Evolutionary conservation across 1,140 invertebrate species (phyloP).

Genomic region (Ceratosolen solmsi): DNA sequence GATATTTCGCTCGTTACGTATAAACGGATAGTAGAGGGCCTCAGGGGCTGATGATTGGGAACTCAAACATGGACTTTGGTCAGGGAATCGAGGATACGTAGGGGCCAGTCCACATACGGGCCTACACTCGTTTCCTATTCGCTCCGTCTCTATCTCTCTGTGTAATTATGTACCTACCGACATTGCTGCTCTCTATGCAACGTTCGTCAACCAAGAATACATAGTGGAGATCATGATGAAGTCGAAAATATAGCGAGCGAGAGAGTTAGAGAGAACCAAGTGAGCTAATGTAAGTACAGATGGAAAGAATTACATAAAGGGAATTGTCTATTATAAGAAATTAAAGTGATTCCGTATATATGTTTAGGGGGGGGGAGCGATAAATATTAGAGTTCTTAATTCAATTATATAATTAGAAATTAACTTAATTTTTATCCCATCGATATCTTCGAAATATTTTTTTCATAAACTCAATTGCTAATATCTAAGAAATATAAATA

Average conservation of each 20-base stretch:
- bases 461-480: too few species aligned
- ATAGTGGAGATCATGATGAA: background rate
- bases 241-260: background rate
- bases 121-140: background rate
- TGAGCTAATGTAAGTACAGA: background rate
- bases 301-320: constrained; percentile 6
- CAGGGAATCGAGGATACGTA: background rate
- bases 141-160: constrained; percentile 18
- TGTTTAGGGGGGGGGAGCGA: too few species aligned
- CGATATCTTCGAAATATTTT: too few species aligned
- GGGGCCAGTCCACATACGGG: constrained; percentile 32
- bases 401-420: too few species aligned
- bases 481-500: too few species aligned
- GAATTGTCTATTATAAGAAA: background rate
- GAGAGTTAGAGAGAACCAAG: background rate
- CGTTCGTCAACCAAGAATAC: constrained; percentile 24
- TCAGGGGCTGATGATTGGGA: constrained; percentile 49
- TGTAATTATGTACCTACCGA: constrained; percentile 46
- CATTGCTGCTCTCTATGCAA: constrained; percentile 43
- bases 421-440: too few species aligned
- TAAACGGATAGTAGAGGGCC: constrained; percentile 45
- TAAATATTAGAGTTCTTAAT: background rate
- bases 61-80: constrained; percentile 45
- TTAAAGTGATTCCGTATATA: background rate
- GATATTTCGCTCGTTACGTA: constrained; percentile 47